These are phyloP conservation scores for Scelioninae gen. 2 DNA, from an alignment of 2,888 invertebrate species.

Conservation along the genomic window DNA sequence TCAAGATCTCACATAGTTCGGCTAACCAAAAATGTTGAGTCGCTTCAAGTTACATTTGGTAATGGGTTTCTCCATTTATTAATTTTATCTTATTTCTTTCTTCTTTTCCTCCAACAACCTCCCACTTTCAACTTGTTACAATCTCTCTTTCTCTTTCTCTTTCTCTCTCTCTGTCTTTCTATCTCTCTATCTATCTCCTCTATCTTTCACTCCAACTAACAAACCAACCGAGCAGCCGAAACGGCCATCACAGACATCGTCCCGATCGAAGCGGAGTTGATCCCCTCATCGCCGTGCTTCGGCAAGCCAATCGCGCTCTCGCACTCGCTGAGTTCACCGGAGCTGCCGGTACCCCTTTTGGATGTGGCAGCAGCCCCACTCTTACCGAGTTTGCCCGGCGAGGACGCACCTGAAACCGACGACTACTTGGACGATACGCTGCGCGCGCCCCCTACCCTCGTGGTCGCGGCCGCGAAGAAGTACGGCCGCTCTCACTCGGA, in stretches of 20 bases:
- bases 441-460: slow-evolving; percentile 30
- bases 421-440: slow-evolving; percentile 37
- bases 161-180: slow-evolving; percentile 25
- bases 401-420: slow-evolving; percentile 47
- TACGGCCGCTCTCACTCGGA: slow-evolving; percentile 71
- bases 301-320: slow-evolving; percentile 66
- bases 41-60: slow-evolving; percentile 56
- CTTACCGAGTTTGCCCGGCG: slow-evolving; percentile 61
- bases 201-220: slow-evolving; percentile 13
- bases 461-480: slow-evolving; percentile 61
- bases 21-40: slow-evolving; percentile 11
- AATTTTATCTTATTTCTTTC: slow-evolving; percentile 65
- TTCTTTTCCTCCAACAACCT: slow-evolving; percentile 61
- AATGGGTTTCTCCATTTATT: slow-evolving; percentile 66
- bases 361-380: slow-evolving; percentile 58
- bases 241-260: slow-evolving; percentile 15
- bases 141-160: slow-evolving; percentile 57
- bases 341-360: slow-evolving; percentile 66
- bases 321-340: slow-evolving; percentile 73
- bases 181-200: background rate
- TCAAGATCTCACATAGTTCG: slow-evolving; percentile 14
- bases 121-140: slow-evolving; percentile 53
- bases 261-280: slow-evolving; percentile 18
- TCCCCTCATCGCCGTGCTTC: slow-evolving; percentile 50
- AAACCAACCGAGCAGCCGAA: slow-evolving; percentile 8